These are phyloP conservation scores for Scrobipalpa atriplicella DNA, from an alignment of 2,888 invertebrate species.

Conservation along the genomic window DNA sequence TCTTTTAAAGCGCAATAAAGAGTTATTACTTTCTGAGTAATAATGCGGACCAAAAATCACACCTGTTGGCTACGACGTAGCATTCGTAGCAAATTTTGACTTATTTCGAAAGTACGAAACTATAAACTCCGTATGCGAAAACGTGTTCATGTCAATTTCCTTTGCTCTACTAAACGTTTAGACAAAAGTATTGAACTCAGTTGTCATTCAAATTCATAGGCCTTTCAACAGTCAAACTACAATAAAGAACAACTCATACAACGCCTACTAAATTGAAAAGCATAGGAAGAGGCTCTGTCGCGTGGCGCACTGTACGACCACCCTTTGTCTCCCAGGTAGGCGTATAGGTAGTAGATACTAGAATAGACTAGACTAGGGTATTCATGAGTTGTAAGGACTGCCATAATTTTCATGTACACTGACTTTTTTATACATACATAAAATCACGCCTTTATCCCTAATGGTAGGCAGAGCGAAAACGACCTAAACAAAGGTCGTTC, in stretches of 20 bases:
- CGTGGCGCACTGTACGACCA: constrained; percentile 45
- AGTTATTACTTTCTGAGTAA: too few species aligned
- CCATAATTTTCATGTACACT: neutral
- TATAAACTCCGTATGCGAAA: too few species aligned
- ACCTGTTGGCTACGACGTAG: too few species aligned
- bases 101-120: too few species aligned
- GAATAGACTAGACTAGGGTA: constrained; percentile 11
- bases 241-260: neutral
- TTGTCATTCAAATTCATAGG: neutral
- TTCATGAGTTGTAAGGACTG: neutral
- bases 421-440: neutral
- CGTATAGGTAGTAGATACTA: constrained; percentile 7
- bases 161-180: too few species aligned
- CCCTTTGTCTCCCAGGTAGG: constrained; percentile 46
- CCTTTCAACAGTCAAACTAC: neutral
- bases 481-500: too few species aligned
- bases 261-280: constrained; percentile 34
- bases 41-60: too few species aligned
- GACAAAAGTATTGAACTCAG: neutral
- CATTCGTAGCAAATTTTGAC: too few species aligned
- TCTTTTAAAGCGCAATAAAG: too few species aligned
- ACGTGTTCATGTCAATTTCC: too few species aligned
- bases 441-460: neutral
- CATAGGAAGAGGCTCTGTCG: constrained; percentile 45
- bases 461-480: too few species aligned